Evolutionary conservation across 2,888 invertebrate genomes (phyloP).

Genomic region (Melieria crassipennis): DNA sequence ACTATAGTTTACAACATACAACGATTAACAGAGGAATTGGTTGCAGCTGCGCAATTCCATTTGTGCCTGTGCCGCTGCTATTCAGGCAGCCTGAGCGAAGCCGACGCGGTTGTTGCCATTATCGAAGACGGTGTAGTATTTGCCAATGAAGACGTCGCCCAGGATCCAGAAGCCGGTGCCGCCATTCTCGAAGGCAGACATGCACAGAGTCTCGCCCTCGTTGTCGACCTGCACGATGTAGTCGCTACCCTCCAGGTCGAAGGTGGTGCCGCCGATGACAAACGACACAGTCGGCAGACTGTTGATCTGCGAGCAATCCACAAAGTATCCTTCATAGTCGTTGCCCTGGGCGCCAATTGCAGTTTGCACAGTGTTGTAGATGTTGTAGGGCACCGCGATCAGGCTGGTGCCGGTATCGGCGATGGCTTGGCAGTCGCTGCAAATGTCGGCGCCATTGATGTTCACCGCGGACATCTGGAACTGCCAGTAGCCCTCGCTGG

Average conservation of each 20-base stretch:
- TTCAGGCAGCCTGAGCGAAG: constrained; percentile 76
- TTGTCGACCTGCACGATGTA: constrained; percentile 71
- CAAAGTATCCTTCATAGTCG: constrained; percentile 64
- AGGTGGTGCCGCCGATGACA: constrained; percentile 76
- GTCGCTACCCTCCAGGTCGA: constrained; percentile 80
- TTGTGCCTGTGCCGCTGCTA: background rate
- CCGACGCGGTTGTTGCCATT: constrained; percentile 84
- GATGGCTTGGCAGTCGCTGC: constrained; percentile 85
- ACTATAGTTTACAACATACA: background rate
- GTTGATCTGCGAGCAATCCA: constrained; percentile 82
- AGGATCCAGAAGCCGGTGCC: constrained; percentile 87
- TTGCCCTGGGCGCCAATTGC: constrained; percentile 75
- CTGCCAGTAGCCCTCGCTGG: constrained; percentile 93
- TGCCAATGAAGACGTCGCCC: constrained; percentile 95
- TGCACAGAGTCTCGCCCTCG: constrained; percentile 72
- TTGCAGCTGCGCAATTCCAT: background rate
- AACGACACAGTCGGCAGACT: constrained; percentile 82
- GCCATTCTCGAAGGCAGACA: constrained; percentile 88
- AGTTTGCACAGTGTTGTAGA: constrained; percentile 79
- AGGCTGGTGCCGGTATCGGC: constrained; percentile 96
- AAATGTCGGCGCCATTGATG: constrained; percentile 71
- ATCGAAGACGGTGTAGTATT: constrained; percentile 95
- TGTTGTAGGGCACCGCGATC: constrained; percentile 84
- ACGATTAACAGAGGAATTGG: background rate
- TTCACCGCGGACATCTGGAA: constrained; percentile 81